Percentiles rank a stretch among this genome's conserved stretches.
These are phyloP conservation scores for Ectropis crepuscularia DNA, from an alignment of 2,888 invertebrate species.

Conservation along the genomic window DNA sequence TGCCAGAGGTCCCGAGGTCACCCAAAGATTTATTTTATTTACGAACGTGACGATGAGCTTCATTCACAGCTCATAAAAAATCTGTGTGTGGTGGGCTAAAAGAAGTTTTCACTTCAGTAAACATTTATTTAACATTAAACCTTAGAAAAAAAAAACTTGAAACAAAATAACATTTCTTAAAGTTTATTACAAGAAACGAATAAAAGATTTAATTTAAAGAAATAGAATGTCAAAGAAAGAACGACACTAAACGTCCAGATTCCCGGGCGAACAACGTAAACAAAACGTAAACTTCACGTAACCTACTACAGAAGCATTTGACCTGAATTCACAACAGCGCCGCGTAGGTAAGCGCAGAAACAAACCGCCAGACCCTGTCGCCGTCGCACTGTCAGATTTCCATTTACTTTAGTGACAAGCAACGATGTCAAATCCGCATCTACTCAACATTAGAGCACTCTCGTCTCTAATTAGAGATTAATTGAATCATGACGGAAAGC, in stretches of 20 bases:
- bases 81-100: too few species aligned
- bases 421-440: conserved; percentile 74
- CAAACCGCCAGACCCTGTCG: conserved; percentile 53
- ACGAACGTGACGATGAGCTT: too few species aligned
- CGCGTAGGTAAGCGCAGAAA: conserved; percentile 13
- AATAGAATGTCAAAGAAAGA: not conserved
- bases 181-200: not conserved
- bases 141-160: too few species aligned
- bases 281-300: conserved; percentile 33
- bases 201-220: not conserved
- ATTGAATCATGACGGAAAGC: conserved; percentile 73
- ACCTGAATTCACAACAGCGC: conserved; percentile 62
- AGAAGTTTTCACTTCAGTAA: too few species aligned
- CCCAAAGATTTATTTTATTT: too few species aligned
- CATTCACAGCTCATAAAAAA: too few species aligned
- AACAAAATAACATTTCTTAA: too few species aligned
- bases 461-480: conserved; percentile 80
- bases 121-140: too few species aligned
- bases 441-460: conserved; percentile 80
- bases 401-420: conserved; percentile 75
- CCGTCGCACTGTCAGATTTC: conserved; percentile 72
- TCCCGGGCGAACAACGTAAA: conserved; percentile 17
- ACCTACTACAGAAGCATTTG: conserved; percentile 47
- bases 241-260: conserved; percentile 3
- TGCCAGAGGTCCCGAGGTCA: too few species aligned